Evolutionary conservation across 2,888 invertebrate species (phyloP).

Genomic region (Drosophila aldrichi): DNA sequence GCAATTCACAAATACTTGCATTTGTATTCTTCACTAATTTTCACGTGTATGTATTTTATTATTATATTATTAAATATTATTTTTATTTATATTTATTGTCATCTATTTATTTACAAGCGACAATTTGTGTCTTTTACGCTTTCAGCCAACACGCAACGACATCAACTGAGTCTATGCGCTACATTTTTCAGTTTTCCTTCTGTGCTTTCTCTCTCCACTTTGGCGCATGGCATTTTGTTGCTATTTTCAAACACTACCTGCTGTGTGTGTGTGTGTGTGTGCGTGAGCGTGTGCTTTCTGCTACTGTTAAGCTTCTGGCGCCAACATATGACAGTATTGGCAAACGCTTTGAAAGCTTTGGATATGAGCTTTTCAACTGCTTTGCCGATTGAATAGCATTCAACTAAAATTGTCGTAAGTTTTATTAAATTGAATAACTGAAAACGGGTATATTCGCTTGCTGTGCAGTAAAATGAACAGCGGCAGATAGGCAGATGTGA

Average conservation of each 20-base stretch:
- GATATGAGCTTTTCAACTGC: not conserved
- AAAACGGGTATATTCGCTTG: too few species aligned
- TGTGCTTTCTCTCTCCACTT: constrained; percentile 41
- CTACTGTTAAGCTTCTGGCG: constrained; percentile 55
- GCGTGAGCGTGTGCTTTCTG: constrained; percentile 1
- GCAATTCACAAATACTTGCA: constrained; percentile 1
- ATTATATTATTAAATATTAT: constrained; percentile 5
- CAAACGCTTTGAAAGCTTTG: constrained; percentile 21
- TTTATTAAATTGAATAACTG: not conserved
- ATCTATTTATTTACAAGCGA: constrained; percentile 19
- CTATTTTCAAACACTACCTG: constrained; percentile 51
- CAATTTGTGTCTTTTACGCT: constrained; percentile 49
- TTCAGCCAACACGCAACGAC: constrained; percentile 74
- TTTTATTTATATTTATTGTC: constrained; percentile 22
- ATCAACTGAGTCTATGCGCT: constrained; percentile 63
- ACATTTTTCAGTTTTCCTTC: constrained; percentile 60
- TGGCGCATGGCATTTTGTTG: constrained; percentile 50
- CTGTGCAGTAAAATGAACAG: too few species aligned
- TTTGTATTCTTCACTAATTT: constrained; percentile 13
- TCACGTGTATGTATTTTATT: not conserved
- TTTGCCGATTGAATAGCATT: constrained; percentile 3
- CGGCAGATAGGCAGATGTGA: too few species aligned
- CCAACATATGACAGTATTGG: constrained; percentile 31
- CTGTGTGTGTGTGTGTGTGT: not conserved
- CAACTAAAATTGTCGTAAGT: not conserved